These are phyloP conservation scores for Aphelinus certus DNA, from an alignment of 1,140 invertebrate species.

Conservation along the genomic window DNA sequence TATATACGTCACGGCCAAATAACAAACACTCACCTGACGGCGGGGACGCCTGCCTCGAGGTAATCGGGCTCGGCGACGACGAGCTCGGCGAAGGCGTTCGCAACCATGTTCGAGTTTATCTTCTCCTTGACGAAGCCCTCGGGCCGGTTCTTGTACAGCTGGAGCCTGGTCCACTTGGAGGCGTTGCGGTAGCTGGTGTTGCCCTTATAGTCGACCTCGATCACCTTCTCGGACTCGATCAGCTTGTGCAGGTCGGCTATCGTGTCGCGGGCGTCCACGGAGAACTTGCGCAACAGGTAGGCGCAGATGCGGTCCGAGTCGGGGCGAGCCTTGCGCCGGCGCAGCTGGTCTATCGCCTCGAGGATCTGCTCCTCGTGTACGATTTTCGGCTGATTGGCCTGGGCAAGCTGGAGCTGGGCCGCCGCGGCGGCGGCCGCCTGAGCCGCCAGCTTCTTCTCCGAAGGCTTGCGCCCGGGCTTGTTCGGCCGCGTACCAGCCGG, in stretches of 20 bases:
- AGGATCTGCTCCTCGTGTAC: constrained; percentile 79
- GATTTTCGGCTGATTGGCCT: constrained; percentile 60
- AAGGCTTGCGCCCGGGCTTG: constrained; percentile 17
- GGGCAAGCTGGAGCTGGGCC: neutral
- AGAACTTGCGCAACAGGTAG: constrained; percentile 78
- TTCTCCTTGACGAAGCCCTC: constrained; percentile 62
- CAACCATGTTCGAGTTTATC: constrained; percentile 66
- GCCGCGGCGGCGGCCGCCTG: neutral
- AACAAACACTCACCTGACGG: constrained; percentile 47
- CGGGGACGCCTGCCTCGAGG: constrained; percentile 75
- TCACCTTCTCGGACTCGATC: constrained; percentile 79
- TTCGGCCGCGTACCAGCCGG: constrained; percentile 27
- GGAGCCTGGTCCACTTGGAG: constrained; percentile 72
- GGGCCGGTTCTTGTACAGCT: constrained; percentile 64
- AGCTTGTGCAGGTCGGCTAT: constrained; percentile 78
- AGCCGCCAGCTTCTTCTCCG: constrained; percentile 10
- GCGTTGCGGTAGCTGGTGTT: constrained; percentile 85
- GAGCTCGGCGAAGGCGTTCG: constrained; percentile 74
- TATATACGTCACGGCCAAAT: too few relatives aligned
- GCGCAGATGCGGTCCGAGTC: constrained; percentile 85
- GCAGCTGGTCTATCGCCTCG: constrained; percentile 85
- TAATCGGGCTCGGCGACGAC: constrained; percentile 77
- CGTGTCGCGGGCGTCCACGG: constrained; percentile 76
- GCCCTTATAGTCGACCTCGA: constrained; percentile 88
- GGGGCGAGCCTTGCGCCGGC: constrained; percentile 82